A percentile compares a stretch with the other conserved stretches of the same genome.
phyloP scores from a whole-genome alignment of 2,797 vertebrate species.

The Uromys caudimaculatus region DNA sequence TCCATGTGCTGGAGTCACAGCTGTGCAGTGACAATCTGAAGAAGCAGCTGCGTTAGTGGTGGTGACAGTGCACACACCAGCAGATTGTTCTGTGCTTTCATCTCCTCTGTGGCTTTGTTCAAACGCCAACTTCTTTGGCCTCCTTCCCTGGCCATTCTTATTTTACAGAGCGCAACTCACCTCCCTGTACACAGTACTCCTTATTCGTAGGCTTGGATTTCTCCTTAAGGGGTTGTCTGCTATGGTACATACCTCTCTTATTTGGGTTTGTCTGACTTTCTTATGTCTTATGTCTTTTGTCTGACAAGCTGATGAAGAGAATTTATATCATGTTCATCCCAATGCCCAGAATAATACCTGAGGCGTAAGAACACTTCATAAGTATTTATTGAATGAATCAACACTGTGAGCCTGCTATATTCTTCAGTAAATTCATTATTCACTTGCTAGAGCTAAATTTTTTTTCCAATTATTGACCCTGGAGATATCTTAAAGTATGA shows the following conservation, averaged over 20 bases:
- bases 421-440: neutral
- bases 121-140: neutral
- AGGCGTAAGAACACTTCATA: neutral
- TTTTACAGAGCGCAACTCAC: neutral
- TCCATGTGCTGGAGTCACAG: neutral
- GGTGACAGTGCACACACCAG: no score
- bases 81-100: neutral
- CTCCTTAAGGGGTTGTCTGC: neutral
- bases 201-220: neutral
- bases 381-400: neutral
- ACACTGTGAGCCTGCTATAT: neutral
- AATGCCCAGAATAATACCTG: neutral
- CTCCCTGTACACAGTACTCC: neutral
- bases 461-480: neutral
- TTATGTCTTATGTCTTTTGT: neutral
- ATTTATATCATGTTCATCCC: neutral
- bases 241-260: neutral
- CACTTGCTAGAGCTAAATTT: neutral
- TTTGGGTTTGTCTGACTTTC: constrained; percentile 1
- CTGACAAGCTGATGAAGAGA: neutral
- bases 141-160: neutral
- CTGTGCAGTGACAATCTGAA: neutral
- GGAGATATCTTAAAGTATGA: neutral
- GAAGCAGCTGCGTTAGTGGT: neutral
- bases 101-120: neutral